A percentile compares a stretch with the other conserved stretches of the same genome.
Conservation (phyloP, 2,113 vertebrate species). For the Pheucticus melanocephalus region DNA sequence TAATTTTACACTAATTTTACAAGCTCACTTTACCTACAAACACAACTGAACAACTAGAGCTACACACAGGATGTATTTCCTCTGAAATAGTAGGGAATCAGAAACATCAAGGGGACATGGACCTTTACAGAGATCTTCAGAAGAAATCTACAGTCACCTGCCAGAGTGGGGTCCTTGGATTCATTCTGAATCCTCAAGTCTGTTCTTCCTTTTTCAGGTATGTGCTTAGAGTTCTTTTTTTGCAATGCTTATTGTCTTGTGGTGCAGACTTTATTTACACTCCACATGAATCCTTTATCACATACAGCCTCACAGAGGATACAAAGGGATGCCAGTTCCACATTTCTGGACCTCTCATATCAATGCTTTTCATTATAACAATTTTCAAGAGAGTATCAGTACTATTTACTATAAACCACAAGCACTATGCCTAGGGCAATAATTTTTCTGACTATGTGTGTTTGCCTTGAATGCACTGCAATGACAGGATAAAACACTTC, state of each 20-base stretch:
- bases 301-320: not conserved
- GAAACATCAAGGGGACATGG: not conserved
- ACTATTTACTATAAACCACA: not conserved
- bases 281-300: not conserved
- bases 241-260: not conserved
- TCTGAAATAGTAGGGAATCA: not conserved
- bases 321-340: not conserved
- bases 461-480: not conserved
- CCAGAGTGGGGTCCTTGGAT: not conserved
- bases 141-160: not conserved
- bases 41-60: not conserved
- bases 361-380: not conserved
- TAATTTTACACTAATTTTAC: not conserved
- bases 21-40: not conserved
- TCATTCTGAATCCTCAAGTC: not conserved
- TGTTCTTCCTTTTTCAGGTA: not conserved
- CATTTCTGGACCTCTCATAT: not conserved
- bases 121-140: not conserved
- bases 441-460: not conserved
- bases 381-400: not conserved
- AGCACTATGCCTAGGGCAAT: not conserved
- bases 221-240: not conserved
- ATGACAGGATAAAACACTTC: not conserved
- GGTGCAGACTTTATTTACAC: not conserved
- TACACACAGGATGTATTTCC: not conserved